Evolutionary conservation across 2,797 vertebrate species (phyloP), one percentile per base, ranked within the genome.

Genomic region (Neostethus bicornis): DNA sequence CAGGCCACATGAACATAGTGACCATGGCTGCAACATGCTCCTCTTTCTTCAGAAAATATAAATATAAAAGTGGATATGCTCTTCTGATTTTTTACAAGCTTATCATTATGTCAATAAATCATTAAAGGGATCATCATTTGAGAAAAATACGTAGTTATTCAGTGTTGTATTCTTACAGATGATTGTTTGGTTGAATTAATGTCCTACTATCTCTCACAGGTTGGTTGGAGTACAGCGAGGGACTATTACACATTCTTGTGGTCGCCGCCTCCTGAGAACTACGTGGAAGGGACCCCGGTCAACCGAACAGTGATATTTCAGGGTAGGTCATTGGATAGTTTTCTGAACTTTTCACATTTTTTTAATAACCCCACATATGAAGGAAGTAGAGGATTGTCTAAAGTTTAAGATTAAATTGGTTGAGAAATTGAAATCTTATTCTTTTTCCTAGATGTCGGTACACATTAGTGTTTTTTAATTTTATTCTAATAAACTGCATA

Each of bases 201-300:
- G 72, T 58, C 47, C 57, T 71, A 64, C 73, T 52, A 77, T 86
- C 83, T 88, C 49, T 84, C 81, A 66, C 85, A 99, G 97, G 97
- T 99, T 83, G 96, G 97, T 70, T 99, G 97, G 97, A 99, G 95
- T 90, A 98, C 96, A 29, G 95, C 97, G 68, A 94, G 97, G 84
- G 97, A 99, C 89, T 99, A 99, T 90, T 98, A 98, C 61, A 99
- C 97, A 0, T 99, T 99, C 92, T 89, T 99, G 81, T 99, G 97
- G 97, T 99, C 96, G n/a, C 95, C 95, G 76, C 91, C 96, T 84
- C 95, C 96, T 70, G 96, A 98, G 68, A 93, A 91, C 80, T 95
- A 98, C 80, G 90, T 90, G 45, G 93, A 96, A 85, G 96, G 95
- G 82, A 95, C 94, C 37, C 92, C 94, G 77, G 91, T 95, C 86